Evolutionary conservation across 2,888 invertebrate genomes (phyloP).

Genomic region (Sussaba pulchella): DNA sequence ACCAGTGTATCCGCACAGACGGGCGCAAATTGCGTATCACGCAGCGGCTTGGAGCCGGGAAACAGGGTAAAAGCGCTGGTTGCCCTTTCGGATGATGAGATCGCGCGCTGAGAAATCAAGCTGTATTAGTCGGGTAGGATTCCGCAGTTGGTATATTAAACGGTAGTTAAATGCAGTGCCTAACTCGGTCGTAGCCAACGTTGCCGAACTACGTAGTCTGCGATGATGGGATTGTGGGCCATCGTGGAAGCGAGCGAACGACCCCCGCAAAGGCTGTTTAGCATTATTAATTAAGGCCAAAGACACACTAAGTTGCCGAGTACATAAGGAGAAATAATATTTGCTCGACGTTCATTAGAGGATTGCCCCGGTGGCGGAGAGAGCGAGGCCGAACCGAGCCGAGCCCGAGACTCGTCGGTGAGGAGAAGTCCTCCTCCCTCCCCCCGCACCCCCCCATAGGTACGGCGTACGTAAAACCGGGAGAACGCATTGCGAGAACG

Average conservation of each 20-base stretch:
- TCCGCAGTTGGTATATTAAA: constrained; percentile 43
- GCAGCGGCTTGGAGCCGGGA: not conserved
- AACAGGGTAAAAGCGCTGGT: not conserved
- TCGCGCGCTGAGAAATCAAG: constrained; percentile 27
- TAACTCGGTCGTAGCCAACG: constrained; percentile 11
- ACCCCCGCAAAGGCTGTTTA: constrained; percentile 76
- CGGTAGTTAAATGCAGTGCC: constrained; percentile 53
- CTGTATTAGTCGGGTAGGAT: constrained; percentile 18
- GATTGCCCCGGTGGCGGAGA: constrained; percentile 74
- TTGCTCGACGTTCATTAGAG: constrained; percentile 83
- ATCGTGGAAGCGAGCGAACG: constrained; percentile 14
- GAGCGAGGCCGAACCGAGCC: constrained; percentile 59
- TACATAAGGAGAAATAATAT: constrained; percentile 84
- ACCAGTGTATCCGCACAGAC: no score
- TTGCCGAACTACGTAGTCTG: constrained; percentile 12
- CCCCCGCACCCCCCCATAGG: no score
- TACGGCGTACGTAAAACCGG: no score
- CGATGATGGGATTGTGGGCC: constrained; percentile 10
- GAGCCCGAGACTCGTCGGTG: constrained; percentile 51
- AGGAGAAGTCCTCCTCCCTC: no score
- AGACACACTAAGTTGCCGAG: constrained; percentile 83
- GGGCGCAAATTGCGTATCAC: not conserved
- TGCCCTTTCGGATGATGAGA: not conserved
- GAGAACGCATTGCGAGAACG: constrained; percentile 65
- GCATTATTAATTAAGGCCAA: constrained; percentile 83